Evolutionary conservation across 2,797 vertebrate genomes (phyloP).

Genomic region (Enteromius thamalakanensis): DNA sequence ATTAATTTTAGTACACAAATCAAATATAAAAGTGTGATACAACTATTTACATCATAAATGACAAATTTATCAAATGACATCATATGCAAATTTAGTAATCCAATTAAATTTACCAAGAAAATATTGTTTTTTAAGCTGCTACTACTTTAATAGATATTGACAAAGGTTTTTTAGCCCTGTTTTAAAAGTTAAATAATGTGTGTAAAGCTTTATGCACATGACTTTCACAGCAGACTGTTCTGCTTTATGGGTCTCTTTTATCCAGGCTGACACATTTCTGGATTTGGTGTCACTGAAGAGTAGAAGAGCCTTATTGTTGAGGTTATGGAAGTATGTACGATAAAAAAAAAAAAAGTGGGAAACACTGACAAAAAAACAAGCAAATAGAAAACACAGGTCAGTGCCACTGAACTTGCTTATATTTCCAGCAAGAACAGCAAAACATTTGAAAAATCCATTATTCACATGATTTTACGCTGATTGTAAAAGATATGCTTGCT

Average conservation of each 20-base stretch:
- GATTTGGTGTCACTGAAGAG: background rate
- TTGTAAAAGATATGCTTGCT: conserved; percentile 15
- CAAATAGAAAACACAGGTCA: background rate
- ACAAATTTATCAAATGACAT: background rate
- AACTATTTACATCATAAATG: background rate
- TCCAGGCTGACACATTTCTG: background rate
- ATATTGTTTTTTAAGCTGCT: background rate
- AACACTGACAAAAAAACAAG: background rate
- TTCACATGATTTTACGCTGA: background rate
- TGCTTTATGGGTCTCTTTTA: background rate
- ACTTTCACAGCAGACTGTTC: background rate
- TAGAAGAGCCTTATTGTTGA: background rate
- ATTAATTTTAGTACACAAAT: background rate
- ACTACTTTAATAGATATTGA: background rate
- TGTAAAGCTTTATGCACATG: background rate
- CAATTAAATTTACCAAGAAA: background rate
- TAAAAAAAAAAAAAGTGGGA: background rate
- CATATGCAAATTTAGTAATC: background rate
- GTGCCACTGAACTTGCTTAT: background rate
- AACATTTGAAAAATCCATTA: conserved; percentile 17
- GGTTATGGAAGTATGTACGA: background rate
- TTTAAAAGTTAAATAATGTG: background rate
- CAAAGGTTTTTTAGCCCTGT: background rate
- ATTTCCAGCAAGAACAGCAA: background rate
- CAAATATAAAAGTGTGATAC: background rate